Conservation (phyloP, 1,140 invertebrate genomes). For the Calosoma granatense region DNA sequence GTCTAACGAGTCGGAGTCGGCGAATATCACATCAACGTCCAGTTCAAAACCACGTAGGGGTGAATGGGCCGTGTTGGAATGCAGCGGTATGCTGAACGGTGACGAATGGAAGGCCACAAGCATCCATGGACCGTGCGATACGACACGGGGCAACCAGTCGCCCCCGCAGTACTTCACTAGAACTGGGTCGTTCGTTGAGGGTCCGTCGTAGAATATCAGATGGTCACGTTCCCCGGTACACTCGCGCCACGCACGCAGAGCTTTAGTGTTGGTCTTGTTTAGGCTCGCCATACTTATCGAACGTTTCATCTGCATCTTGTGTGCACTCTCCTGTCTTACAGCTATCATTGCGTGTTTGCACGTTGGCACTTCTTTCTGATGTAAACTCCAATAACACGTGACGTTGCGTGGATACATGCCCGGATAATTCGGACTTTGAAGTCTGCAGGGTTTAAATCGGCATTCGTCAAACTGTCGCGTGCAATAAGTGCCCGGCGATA, state of each 20-base stretch:
- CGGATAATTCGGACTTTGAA: slow-evolving; percentile 83
- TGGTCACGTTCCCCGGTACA: slow-evolving; percentile 72
- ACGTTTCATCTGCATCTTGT: slow-evolving; percentile 61
- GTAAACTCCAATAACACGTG: slow-evolving; percentile 68
- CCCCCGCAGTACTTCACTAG: slow-evolving; percentile 81
- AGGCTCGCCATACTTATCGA: slow-evolving; percentile 49
- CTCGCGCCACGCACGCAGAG: slow-evolving; percentile 67
- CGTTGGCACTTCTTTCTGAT: slow-evolving; percentile 72
- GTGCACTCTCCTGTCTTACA: slow-evolving; percentile 57
- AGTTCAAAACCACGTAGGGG: slow-evolving; percentile 67
- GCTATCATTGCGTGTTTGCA: slow-evolving; percentile 84
- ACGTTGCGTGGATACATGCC: slow-evolving; percentile 84
- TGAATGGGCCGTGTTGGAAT: slow-evolving; percentile 41
- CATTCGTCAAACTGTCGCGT: slow-evolving; percentile 80
- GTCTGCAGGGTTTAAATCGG: slow-evolving; percentile 66
- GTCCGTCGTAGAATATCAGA: slow-evolving; percentile 77
- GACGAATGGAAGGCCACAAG: slow-evolving; percentile 77
- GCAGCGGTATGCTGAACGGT: slow-evolving; percentile 60
- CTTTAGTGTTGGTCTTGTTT: slow-evolving; percentile 52
- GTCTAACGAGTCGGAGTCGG: slow-evolving; percentile 68
- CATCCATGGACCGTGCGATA: slow-evolving; percentile 64
- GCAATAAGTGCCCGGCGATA: slow-evolving; percentile 78
- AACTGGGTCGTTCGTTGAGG: slow-evolving; percentile 65
- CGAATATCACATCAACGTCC: slow-evolving; percentile 76
- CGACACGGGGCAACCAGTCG: slow-evolving; percentile 63